Percentiles rank a stretch among this genome's conserved stretches.
Evolutionary conservation across 2,797 vertebrate species (phyloP).

Genomic region (Cirrhinus molitorella): DNA sequence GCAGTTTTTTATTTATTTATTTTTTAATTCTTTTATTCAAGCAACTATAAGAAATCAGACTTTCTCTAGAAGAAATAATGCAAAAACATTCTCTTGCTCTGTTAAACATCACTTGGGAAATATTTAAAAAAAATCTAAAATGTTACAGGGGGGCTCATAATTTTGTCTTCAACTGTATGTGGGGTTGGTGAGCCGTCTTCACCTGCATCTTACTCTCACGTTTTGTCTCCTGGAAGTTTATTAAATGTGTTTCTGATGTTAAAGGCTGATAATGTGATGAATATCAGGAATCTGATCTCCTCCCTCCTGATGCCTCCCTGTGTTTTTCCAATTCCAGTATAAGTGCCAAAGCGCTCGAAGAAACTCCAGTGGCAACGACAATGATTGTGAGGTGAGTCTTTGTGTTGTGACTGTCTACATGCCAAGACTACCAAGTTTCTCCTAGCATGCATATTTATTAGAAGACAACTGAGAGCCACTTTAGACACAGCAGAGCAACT

Average conservation of each 20-base stretch:
- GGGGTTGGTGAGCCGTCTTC: too few species aligned
- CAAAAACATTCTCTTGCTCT: too few species aligned
- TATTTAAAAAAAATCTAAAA: too few species aligned
- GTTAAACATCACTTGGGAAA: too few species aligned
- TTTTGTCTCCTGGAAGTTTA: too few species aligned
- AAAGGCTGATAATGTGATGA: background rate
- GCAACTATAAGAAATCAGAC: too few species aligned
- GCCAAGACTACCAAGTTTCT: background rate
- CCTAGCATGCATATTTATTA: background rate
- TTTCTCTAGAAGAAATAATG: too few species aligned
- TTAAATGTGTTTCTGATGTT: background rate
- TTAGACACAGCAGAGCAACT: background rate
- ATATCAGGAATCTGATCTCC: background rate
- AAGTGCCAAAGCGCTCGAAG: slow-evolving; percentile 89
- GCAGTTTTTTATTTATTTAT: too few species aligned
- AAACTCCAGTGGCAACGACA: slow-evolving; percentile 86
- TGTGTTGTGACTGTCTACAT: background rate
- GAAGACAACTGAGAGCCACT: background rate
- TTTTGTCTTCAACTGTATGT: too few species aligned
- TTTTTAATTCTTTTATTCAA: too few species aligned
- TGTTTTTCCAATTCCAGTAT: slow-evolving; percentile 79
- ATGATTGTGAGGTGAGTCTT: slow-evolving; percentile 88
- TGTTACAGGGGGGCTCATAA: too few species aligned
- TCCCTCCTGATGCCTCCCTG: slow-evolving; percentile 1
- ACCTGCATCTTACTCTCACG: too few species aligned